Evolutionary conservation across 2,797 vertebrate genomes (phyloP), one percentile per base, ranked within the genome.

Genomic region (Sphaeramia orbicularis): DNA sequence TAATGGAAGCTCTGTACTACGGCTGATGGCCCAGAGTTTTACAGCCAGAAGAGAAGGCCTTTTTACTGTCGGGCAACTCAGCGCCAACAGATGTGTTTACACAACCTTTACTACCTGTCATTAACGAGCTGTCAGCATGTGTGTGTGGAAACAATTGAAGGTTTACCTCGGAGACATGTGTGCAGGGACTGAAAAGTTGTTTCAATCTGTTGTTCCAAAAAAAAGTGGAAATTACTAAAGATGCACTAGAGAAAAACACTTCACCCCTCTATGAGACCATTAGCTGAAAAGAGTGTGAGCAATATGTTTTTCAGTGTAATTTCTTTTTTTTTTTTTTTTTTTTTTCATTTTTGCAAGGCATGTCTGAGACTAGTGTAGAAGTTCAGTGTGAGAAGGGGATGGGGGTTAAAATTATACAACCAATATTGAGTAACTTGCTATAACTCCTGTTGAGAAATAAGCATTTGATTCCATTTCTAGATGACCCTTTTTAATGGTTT

Each of bases 41-140:
- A 91, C 75, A 57, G 73, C 74, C 51, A 50, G 60, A 55, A 43
- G 55, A 73, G 53, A 59, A 74, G 58, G 56, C 76, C 74, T 83
- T 90, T 91, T 83, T 24, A 90, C 84, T 85, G 81, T 87, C 71
- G 85, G 84, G 80, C 88, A 91, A 88, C 83, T 64, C 86, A 69
- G 87, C 59, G 67, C 76, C 84, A 85, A 86, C 90, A 91, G 89
- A 91, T 92, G 89, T 91, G 89, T 92, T 92, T 90, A 91, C 89
- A 82, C 76, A 78, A 71, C 80, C 75, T 91, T 93, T 91, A 92
- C 84, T 88, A 82, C 80, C 79, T 85, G 77, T 82, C 81, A 90
- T 91, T 92, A 91, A 88, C 48, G 42, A 87, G 87, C 84, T 86
- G 86, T 89, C 80, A 83, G 78, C 76, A 48, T 79, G 76, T 75